Evolutionary conservation across 1,140 invertebrate species (phyloP), one percentile per base, ranked within the genome.

Genomic region (Choristoneura fumiferana): DNA sequence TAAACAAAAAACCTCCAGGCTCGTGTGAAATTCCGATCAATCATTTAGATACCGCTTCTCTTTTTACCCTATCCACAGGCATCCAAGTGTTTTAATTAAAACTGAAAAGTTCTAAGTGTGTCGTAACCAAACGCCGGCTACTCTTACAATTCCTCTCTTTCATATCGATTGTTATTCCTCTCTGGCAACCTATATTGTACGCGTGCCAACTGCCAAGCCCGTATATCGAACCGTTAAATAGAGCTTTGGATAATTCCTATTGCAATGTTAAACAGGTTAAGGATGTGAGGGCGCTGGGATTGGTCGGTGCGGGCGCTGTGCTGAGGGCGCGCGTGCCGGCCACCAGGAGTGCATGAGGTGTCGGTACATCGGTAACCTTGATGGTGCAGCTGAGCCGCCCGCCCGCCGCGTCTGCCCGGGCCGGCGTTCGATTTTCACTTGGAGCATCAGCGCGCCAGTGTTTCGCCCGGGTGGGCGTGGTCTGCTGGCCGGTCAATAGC

Each of bases 361-460:
- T n/a, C 62, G 71, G 62, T 66, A 65, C 63, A 62, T 66, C 60
- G 69, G 73, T 81, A 84, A 84, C 80, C 81, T 84, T 86, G 84
- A 71, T 76, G 77, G 71, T 81, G 77, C 80, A 78, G 72, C 67
- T 70, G 78, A 71, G 71, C 68, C 69, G 68, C 40, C 60, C 62
- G 56, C 55, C 45, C 61, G 68, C 54, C 67, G 80, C 84, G 83
- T 85, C 76, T 85, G 82, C 81, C 85, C 83, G 83, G 85, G 81
- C 77, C 73, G 77, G 76, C 73, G 76, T 83, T 88, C 85, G 85
- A 88, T 88, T 88, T 88, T 88, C 83, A 88, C 85, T 86, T 84
- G 85, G 85, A 84, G 63, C 76, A 80, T 81, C 73, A 76, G 77
- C 65, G 74, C 76, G 75, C 72, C 73, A 74, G 77, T 73, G 73